A percentile compares a stretch with the other conserved stretches of the same genome.
Evolutionary conservation across 1,140 invertebrate genomes (phyloP).

Genomic region (Dolichoris vasculosae): DNA sequence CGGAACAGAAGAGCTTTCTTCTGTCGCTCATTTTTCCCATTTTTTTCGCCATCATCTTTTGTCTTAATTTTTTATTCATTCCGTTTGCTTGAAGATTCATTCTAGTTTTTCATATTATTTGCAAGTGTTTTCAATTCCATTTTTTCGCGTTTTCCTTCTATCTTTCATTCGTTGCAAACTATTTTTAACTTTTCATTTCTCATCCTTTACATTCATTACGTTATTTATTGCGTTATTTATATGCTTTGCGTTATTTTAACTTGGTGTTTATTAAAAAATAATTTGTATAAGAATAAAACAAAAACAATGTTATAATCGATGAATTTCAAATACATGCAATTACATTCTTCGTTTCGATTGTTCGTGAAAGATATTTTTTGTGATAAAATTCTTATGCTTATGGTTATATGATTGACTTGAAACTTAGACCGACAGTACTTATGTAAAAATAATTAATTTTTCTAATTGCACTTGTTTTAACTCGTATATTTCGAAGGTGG

Average conservation of each 20-base stretch:
- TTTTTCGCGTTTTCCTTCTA: background rate
- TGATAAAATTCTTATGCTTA: too few species aligned
- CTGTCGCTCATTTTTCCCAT: background rate
- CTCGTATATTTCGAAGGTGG: too few species aligned
- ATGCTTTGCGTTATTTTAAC: slow-evolving; percentile 26
- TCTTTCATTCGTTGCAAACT: background rate
- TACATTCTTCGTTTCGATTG: too few species aligned
- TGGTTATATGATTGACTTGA: too few species aligned
- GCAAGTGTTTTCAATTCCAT: background rate
- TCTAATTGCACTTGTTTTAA: too few species aligned
- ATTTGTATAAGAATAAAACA: background rate
- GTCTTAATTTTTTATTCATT: slow-evolving; percentile 39
- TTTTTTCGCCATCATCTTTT: slow-evolving; percentile 2
- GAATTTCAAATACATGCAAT: too few species aligned
- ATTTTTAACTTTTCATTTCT: slow-evolving; percentile 17
- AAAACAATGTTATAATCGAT: background rate
- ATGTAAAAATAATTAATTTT: too few species aligned
- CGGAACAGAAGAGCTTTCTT: too few species aligned
- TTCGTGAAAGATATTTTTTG: too few species aligned
- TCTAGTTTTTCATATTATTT: slow-evolving; percentile 48
- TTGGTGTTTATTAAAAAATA: background rate
- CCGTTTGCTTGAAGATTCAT: slow-evolving; percentile 46
- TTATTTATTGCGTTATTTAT: slow-evolving; percentile 36
- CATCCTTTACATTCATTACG: slow-evolving; percentile 46
- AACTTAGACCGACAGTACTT: too few species aligned